These are phyloP conservation scores for Ceratina japonica DNA, from an alignment of 1,140 invertebrate genomes.

Conservation along the genomic window DNA sequence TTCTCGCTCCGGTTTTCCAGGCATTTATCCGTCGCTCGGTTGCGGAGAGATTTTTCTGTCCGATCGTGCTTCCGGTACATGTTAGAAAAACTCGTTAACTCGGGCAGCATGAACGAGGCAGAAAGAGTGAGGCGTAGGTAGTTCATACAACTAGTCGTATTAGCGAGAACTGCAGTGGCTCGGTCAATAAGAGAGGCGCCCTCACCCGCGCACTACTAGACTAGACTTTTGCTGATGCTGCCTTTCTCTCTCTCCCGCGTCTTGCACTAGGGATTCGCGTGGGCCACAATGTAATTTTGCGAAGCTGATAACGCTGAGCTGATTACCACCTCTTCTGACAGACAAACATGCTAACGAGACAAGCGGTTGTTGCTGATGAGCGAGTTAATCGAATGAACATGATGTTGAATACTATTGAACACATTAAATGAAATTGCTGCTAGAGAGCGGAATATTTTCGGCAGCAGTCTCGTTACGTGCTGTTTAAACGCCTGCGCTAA, in stretches of 20 bases:
- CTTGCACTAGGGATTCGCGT: slow-evolving; percentile 19
- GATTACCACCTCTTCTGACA: neutral
- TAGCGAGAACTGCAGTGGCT: slow-evolving; percentile 43
- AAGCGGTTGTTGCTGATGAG: neutral
- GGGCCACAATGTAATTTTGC: slow-evolving; percentile 21
- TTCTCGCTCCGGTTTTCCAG: neutral
- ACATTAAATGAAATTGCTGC: neutral
- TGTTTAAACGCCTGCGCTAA: slow-evolving; percentile 1
- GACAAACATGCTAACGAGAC: neutral
- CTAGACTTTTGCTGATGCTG: slow-evolving; percentile 46
- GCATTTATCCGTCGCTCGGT: neutral
- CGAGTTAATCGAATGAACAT: no score
- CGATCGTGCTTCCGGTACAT: slow-evolving; percentile 1
- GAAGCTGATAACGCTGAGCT: neutral
- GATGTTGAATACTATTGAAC: neutral
- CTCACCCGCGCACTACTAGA: slow-evolving; percentile 22
- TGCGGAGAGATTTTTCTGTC: slow-evolving; percentile 34
- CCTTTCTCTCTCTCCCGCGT: slow-evolving; percentile 11
- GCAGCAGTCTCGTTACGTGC: neutral
- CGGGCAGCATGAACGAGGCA: neutral
- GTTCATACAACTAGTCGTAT: slow-evolving; percentile 16
- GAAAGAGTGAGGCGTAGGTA: neutral
- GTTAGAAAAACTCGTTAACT: slow-evolving; percentile 51
- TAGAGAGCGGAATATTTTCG: neutral
- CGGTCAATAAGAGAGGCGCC: slow-evolving; percentile 43